phyloP scores from a whole-genome alignment of 1,140 invertebrate species.

The Bombus breviceps region DNA sequence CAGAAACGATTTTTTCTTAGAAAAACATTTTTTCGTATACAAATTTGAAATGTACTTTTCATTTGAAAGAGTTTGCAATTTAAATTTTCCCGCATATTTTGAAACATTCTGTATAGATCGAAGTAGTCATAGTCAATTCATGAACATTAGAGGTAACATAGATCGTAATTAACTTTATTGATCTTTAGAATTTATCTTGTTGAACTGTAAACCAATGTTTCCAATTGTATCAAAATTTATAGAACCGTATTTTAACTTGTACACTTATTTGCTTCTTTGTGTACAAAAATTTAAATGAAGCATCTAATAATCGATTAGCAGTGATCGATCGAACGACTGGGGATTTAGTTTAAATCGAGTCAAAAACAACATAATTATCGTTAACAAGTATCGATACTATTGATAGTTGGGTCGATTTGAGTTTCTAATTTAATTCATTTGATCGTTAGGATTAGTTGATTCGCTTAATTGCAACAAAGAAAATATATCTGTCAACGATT shows the following conservation, averaged over 20 bases:
- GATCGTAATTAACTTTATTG: constrained; percentile 20
- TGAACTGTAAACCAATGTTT: background rate
- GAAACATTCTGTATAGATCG: background rate
- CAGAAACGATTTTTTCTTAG: background rate
- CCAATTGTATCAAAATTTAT: background rate
- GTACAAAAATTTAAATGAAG: background rate
- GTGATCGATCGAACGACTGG: background rate
- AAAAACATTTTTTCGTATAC: background rate
- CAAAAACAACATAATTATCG: background rate
- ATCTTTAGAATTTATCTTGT: constrained; percentile 2
- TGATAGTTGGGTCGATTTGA: background rate
- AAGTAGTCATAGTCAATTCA: constrained; percentile 41
- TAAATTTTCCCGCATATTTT: background rate
- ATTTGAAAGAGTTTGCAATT: background rate
- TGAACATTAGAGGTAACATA: constrained; percentile 27
- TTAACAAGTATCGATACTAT: background rate
- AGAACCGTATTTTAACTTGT: background rate
- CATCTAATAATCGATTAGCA: background rate
- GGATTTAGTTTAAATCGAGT: background rate
- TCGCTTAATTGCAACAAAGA: background rate
- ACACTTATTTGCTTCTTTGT: background rate
- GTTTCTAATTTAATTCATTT: background rate
- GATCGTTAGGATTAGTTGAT: background rate
- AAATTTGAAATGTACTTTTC: background rate
- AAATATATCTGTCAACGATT: background rate